These are phyloP conservation scores for Hypocryptadius cinnamomeus DNA, from an alignment of 2,113 vertebrate genomes.

Conservation along the genomic window DNA sequence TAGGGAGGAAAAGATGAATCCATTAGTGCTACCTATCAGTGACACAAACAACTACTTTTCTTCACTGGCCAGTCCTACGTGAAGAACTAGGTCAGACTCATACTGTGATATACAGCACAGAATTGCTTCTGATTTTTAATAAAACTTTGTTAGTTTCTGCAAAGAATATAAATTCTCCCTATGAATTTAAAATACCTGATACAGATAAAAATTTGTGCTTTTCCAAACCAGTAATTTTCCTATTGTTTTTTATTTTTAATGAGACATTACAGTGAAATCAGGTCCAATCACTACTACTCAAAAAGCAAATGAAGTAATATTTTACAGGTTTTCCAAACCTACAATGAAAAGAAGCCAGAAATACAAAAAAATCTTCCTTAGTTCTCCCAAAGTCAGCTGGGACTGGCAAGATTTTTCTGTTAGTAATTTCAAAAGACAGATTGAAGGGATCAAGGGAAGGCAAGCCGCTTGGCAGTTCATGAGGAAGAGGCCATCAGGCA, in stretches of 20 bases:
- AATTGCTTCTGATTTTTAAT: not conserved
- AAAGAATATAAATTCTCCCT: not conserved
- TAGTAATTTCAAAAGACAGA: not conserved
- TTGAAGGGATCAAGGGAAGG: not conserved
- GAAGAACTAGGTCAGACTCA: not conserved
- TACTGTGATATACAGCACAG: rapidly evolving
- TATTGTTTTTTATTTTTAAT: not conserved
- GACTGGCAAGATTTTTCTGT: not conserved
- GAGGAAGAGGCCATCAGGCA: not conserved
- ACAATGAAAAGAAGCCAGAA: not conserved
- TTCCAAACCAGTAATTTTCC: not conserved
- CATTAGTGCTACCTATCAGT: not conserved
- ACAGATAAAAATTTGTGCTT: not conserved
- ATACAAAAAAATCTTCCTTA: not conserved
- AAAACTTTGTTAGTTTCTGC: not conserved
- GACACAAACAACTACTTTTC: not conserved
- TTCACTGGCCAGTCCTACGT: not conserved
- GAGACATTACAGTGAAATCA: not conserved
- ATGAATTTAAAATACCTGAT: not conserved
- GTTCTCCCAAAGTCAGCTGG: not conserved
- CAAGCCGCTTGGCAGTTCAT: not conserved
- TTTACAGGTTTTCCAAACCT: not conserved
- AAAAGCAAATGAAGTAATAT: not conserved
- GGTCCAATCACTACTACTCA: not conserved
- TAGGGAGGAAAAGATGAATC: not conserved